phyloP scores from a whole-genome alignment of 2,888 invertebrate genomes.

The Zelleria hepariella region DNA sequence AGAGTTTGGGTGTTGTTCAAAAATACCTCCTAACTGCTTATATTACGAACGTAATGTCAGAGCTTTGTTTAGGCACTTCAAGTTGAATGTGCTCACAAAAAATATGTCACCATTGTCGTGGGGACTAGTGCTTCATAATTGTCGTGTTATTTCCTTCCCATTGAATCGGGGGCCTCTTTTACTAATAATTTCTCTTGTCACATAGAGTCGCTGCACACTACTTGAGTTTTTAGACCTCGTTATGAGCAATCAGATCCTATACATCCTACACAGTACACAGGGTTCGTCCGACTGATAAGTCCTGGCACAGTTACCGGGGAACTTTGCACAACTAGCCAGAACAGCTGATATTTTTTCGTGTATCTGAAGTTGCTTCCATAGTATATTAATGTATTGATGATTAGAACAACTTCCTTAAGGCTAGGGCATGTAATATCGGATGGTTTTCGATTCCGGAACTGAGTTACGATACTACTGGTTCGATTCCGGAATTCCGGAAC shows the following conservation, averaged over 20 bases:
- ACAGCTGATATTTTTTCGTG: no score
- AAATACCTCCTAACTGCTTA: neutral
- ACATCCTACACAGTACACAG: neutral
- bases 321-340: no score
- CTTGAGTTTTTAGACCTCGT: slow-evolving; percentile 13
- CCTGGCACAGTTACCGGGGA: no score
- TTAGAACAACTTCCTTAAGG: no score
- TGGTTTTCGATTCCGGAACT: no score
- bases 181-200: slow-evolving; percentile 54
- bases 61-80: slow-evolving; percentile 40
- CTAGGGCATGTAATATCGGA: no score
- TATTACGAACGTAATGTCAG: neutral
- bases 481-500: no score
- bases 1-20: neutral
- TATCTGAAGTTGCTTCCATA: no score
- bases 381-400: no score
- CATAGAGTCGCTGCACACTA: slow-evolving; percentile 30
- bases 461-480: no score
- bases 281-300: no score
- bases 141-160: slow-evolving; percentile 61
- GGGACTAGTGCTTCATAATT: slow-evolving; percentile 54
- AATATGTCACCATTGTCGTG: slow-evolving; percentile 54
- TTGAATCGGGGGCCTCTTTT: slow-evolving; percentile 39
- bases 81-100: slow-evolving; percentile 40
- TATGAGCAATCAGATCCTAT: slow-evolving; percentile 5